Base-by-base conservation (phyloP, 2,797 vertebrate genomes). In the Ctenosaura bakeri region DNA sequence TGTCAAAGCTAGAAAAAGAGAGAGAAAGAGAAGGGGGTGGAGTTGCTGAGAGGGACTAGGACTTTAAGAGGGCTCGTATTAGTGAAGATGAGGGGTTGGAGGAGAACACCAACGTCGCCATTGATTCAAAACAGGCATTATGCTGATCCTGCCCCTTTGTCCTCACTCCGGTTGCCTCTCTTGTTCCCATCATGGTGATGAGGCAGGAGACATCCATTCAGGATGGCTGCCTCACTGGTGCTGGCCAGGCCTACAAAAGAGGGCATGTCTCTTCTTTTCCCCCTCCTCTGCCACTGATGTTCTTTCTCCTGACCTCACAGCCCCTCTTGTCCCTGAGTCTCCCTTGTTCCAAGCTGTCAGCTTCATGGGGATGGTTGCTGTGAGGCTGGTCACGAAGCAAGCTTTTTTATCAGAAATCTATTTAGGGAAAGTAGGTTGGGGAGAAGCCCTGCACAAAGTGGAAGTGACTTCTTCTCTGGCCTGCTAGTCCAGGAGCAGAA, bases 381-480 rank as follows among this genome's bases (percentile, higher is more conserved):
- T 18, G 79, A 71, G 78, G 71, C 79, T 76, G 80, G 38, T 87
- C 59, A 46, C 26, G 18, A 77, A 87, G 46, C 5, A 38, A 56
- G 64, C 52, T 77, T 83, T 46, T 54, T 64, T 76, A 83, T 76
- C 32, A 54, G 85, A 87, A 82, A 76, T 54, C 85, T 87, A 66
- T 83, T 77, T 77, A 56, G 85, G 78, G 84, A 86, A 90, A 90
- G 78, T 59, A 6, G 64, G 54, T 35, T 50, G 18, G 18, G 52
- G n/a, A 76, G 42, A 82, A 74, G 32, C 50, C 66, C n/a, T 52
- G 32, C 26, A 71, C 35, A 46, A 13, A 35, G 9, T 79, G n/a
- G 54, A 18, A 35, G 5, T n/a, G 24, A n/a, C 13, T 18, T 13
- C 8, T 10, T 89, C 54, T 76, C 3, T 12, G 26, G 3, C 71